Evolutionary conservation across 1,140 invertebrate genomes (phyloP).

Genomic region (Eurytemora carolleeae): DNA sequence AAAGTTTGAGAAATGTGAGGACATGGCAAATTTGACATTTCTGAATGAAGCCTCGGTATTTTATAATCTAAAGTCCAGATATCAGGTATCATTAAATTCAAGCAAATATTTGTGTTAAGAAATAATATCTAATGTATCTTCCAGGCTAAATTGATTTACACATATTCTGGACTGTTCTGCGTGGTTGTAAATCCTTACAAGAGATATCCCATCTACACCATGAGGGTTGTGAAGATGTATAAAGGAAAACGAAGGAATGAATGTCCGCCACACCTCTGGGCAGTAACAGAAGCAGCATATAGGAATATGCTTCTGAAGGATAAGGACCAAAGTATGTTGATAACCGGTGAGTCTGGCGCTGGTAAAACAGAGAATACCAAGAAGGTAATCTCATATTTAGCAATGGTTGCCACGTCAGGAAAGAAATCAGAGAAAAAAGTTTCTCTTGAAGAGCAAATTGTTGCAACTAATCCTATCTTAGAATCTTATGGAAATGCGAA

Average conservation of each 20-base stretch:
- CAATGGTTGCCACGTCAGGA: constrained; percentile 60
- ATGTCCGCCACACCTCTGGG: constrained; percentile 98
- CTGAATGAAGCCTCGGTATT: constrained; percentile 97
- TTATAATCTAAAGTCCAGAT: constrained; percentile 94
- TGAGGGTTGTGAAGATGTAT: constrained; percentile 86
- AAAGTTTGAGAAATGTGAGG: too few relatives aligned
- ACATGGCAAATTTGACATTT: too few relatives aligned
- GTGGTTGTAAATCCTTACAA: too few relatives aligned
- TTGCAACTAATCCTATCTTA: too few relatives aligned
- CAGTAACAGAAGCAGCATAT: constrained; percentile 98
- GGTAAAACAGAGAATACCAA: too few relatives aligned
- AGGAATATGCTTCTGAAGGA: constrained; percentile 97
- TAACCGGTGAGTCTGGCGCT: constrained; percentile 92
- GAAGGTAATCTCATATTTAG: constrained; percentile 97
- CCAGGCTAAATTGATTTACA: too few relatives aligned
- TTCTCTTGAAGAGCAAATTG: too few relatives aligned
- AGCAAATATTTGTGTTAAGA: too few relatives aligned
- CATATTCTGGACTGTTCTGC: constrained; percentile 98
- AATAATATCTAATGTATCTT: too few relatives aligned
- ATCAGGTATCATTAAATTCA: too few relatives aligned
- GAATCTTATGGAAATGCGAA: constrained; percentile 36
- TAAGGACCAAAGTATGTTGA: constrained; percentile 84
- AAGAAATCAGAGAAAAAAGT: too few relatives aligned
- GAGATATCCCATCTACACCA: constrained; percentile 96
- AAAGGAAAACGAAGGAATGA: constrained; percentile 97